Base-by-base conservation (phyloP, 1,140 invertebrate genomes). In the Limonius californicus region DNA sequence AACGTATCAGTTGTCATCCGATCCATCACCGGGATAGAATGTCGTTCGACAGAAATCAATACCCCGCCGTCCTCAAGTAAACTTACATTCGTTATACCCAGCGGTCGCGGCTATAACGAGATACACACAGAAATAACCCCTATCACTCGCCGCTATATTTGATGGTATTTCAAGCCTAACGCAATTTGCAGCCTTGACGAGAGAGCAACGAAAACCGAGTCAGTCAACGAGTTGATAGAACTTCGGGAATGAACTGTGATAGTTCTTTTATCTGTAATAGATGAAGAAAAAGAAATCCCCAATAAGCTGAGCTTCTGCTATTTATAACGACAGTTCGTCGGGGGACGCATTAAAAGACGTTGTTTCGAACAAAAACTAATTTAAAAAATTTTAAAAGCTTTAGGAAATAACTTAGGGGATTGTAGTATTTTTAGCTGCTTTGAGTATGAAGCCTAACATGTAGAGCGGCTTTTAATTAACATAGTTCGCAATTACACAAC, bases 81-180 rank as follows among this genome's bases (percentile, higher is more conserved):
- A 27, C 3, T 27, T 27, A 27, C 9, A 27, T 27, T 27, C 23
- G 9, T 27, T 27, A 27, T 27, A 27, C 3, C 23, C 3, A 27
- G 9, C 3, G 23, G 3, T 27, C 23, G 23, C 23, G 23, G 9
- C 23, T 27, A 27, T 27, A 27, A 9, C 23, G 23, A 27, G 9
- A 27, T 4, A 9, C 23, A 27, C 45, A 50, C 2, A 50, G 45
- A 50, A 19, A 50, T 21, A 50, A 50, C 16, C 8, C 14, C 18
- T 21, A 16, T 14, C 9, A 15, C 2, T 18, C 20, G 3, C 19
- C 45, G 16, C 15, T 21, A 7, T 50, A 19, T 50, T 8, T 21
- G 45, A 50, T 50, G 14, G 19, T 50, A 50, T 50, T 50, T 50
- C 45, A 50, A 19, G 16, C 18, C 20, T 50, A 50, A 21, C 19